phyloP scores from a whole-genome alignment of 2,113 vertebrate species.

The Microcebus tavaratra region DNA sequence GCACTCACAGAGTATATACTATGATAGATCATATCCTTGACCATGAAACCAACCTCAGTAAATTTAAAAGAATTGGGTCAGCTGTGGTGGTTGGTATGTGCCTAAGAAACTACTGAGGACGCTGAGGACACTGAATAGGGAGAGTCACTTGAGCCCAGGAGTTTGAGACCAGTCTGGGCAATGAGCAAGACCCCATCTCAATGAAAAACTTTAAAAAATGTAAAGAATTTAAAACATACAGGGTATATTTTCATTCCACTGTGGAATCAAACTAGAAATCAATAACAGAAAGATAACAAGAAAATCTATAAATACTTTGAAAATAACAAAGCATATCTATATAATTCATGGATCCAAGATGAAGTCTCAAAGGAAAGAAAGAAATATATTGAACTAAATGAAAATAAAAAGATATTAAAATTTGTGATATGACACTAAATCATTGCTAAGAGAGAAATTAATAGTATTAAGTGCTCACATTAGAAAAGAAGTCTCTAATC shows the following conservation, averaged over 20 bases:
- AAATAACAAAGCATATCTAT: neutral
- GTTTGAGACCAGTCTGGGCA: no score
- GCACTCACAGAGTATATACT: neutral
- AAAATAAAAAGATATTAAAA: neutral
- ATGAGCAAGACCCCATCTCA: no score
- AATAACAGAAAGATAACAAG: neutral
- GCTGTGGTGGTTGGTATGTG: no score
- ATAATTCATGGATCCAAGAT: neutral
- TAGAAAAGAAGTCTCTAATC: neutral
- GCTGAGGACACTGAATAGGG: no score
- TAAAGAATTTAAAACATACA: neutral
- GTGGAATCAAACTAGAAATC: slow-evolving; percentile 7
- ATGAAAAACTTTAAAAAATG: neutral
- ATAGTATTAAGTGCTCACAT: neutral
- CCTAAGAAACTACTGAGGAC: no score
- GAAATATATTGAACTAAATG: neutral
- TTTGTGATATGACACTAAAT: neutral
- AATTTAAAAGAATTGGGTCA: neutral
- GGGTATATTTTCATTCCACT: neutral
- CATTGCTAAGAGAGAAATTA: neutral
- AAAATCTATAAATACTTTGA: neutral
- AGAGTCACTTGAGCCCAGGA: no score
- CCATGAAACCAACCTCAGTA: neutral
- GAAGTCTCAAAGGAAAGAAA: neutral
- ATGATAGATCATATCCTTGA: neutral